Evolutionary conservation across 2,888 invertebrate species (phyloP).

Genomic region (Hirtodrosophila cameraria): DNA sequence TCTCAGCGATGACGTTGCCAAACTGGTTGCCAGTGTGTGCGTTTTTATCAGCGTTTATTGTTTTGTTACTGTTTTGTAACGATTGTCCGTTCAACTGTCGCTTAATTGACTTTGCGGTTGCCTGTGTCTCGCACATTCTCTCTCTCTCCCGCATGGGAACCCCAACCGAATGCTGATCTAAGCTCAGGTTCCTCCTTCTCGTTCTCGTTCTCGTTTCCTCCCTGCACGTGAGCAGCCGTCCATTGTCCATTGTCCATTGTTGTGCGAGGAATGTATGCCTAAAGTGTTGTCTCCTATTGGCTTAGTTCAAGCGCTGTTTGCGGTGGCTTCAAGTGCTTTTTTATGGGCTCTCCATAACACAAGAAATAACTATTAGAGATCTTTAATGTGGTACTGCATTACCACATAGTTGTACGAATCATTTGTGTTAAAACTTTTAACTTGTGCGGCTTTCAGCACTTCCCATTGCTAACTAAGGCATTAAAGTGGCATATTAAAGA

Average conservation of each 20-base stretch:
- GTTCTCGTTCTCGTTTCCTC: slow-evolving; percentile 7
- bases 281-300: slow-evolving; percentile 19
- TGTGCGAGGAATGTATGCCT: slow-evolving; percentile 12
- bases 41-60: slow-evolving; percentile 76
- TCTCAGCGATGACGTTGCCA: slow-evolving; percentile 70
- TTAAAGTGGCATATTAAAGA: too few relatives aligned
- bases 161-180: slow-evolving; percentile 27
- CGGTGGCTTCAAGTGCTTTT: slow-evolving; percentile 44
- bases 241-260: slow-evolving; percentile 14
- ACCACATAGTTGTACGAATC: slow-evolving; percentile 6
- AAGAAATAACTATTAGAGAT: slow-evolving; percentile 17
- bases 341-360: slow-evolving; percentile 43
- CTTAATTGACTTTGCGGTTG: slow-evolving; percentile 73
- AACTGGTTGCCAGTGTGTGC: slow-evolving; percentile 60
- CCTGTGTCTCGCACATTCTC: slow-evolving; percentile 15
- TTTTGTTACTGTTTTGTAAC: slow-evolving; percentile 65
- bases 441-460: too few relatives aligned
- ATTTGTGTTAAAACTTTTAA: background rate
- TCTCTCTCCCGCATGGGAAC: slow-evolving; percentile 22
- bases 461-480: too few relatives aligned
- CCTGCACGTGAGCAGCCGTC: slow-evolving; percentile 20
- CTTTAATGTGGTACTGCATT: slow-evolving; percentile 16
- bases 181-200: too few relatives aligned
- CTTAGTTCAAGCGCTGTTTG: slow-evolving; percentile 40
- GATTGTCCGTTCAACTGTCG: slow-evolving; percentile 69